Percentiles rank a stretch among this genome's conserved stretches.
These are phyloP conservation scores for Suricata suricatta DNA, from an alignment of 2,113 vertebrate species.

Conservation along the genomic window DNA sequence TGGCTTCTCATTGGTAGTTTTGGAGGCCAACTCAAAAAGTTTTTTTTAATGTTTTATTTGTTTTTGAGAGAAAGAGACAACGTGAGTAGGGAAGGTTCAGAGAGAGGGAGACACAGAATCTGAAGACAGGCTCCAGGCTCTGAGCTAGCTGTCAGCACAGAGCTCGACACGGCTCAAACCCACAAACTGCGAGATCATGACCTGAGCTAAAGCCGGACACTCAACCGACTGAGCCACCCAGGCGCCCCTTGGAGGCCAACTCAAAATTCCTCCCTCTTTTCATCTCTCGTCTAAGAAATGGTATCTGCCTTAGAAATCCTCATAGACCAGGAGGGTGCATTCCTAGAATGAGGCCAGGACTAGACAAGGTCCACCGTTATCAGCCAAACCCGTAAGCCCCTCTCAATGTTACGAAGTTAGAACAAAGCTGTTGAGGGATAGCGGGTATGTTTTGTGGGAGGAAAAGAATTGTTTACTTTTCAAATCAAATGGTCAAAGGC, in stretches of 20 bases:
- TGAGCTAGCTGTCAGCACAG: no score
- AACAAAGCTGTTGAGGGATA: constrained; percentile 2
- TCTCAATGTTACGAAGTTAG: neutral
- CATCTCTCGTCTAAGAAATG: neutral
- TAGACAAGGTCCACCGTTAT: neutral
- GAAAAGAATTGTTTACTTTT: constrained; percentile 18
- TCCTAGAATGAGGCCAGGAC: neutral
- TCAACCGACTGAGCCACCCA: no score
- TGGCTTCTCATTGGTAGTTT: neutral
- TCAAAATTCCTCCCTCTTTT: neutral
- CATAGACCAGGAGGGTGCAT: neutral
- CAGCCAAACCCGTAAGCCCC: neutral
- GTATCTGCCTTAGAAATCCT: constrained; percentile 9
- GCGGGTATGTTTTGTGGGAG: neutral
- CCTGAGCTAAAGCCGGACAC: no score
- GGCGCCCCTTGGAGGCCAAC: neutral
- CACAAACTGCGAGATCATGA: no score
- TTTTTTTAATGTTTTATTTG: no score
- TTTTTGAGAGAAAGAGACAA: no score
- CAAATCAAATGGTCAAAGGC: neutral
- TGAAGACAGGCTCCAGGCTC: no score
- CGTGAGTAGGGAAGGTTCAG: no score
- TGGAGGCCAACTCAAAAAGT: neutral
- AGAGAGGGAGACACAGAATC: no score
- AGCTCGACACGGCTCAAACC: no score